A percentile compares a stretch with the other conserved stretches of the same genome.
phyloP scores from a whole-genome alignment of 2,113 vertebrate genomes.

The Balaeniceps rex region DNA sequence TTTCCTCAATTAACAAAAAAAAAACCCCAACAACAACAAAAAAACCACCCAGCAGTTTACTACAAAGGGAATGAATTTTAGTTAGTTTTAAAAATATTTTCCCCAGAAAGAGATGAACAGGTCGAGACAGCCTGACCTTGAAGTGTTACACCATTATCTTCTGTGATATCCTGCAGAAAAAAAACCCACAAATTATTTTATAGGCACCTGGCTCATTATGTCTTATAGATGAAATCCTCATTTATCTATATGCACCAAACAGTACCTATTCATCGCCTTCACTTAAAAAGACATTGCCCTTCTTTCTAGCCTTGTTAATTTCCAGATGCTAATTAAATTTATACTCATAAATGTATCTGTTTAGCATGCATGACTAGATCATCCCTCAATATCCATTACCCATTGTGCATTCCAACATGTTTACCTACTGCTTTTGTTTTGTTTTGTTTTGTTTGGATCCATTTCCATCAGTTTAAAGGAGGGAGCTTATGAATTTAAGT shows the following conservation, averaged over 20 bases:
- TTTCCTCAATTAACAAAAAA: not conserved
- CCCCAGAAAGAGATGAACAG: slow-evolving; percentile 1
- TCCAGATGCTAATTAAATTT: slow-evolving; percentile 79
- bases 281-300: slow-evolving; percentile 78
- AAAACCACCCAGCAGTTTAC: not conserved
- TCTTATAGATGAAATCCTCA: slow-evolving; percentile 70
- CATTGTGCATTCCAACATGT: slow-evolving; percentile 62
- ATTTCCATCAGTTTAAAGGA: slow-evolving; percentile 57
- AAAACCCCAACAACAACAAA: not conserved
- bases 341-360: slow-evolving; percentile 73
- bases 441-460: slow-evolving; percentile 62
- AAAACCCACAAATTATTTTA: slow-evolving; percentile 24
- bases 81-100: slow-evolving; percentile 31
- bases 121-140: slow-evolving; percentile 54
- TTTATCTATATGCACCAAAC: slow-evolving; percentile 71
- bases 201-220: slow-evolving; percentile 66
- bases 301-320: slow-evolving; percentile 77
- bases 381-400: slow-evolving; percentile 67
- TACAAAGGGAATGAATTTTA: not conserved
- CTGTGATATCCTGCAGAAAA: slow-evolving; percentile 32
- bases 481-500: slow-evolving; percentile 51
- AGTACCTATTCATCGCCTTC: slow-evolving; percentile 68
- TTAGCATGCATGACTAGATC: slow-evolving; percentile 73
- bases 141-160: slow-evolving; percentile 38
- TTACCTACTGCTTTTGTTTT: slow-evolving; percentile 66